Percentiles rank a stretch among this genome's conserved stretches.
Evolutionary conservation across 2,113 vertebrate species (phyloP).

Genomic region (Oncorhynchus clarkii): DNA sequence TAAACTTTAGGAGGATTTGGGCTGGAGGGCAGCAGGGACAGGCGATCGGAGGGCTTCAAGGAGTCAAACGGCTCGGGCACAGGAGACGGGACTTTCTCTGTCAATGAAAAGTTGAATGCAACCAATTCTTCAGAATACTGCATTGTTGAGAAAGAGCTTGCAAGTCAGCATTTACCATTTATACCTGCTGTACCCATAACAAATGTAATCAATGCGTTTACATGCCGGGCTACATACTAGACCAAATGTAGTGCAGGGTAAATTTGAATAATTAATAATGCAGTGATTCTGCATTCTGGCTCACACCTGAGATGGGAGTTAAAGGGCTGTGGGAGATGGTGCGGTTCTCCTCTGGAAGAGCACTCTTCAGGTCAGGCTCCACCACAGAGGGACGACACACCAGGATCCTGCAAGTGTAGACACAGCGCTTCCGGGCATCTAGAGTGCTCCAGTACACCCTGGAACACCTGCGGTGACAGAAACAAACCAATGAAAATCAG

Average conservation of each 20-base stretch:
- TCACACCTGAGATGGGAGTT: conserved; percentile 70
- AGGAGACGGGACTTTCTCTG: conserved; percentile 56
- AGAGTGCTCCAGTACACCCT: conserved; percentile 97
- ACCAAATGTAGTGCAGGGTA: not conserved
- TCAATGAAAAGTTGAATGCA: not conserved
- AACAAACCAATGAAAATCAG: not conserved
- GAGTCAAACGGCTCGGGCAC: conserved; percentile 60
- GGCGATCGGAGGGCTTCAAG: conserved; percentile 59
- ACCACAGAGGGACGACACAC: conserved; percentile 84
- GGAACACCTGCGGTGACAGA: conserved; percentile 81
- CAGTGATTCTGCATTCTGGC: conserved; percentile 1
- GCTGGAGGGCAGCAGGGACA: conserved; percentile 59
- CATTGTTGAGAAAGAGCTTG: too few relatives aligned
- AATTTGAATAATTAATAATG: not conserved
- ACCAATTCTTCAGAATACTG: not conserved
- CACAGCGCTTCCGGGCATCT: conserved; percentile 94
- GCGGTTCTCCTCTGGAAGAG: conserved; percentile 83
- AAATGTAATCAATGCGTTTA: too few relatives aligned
- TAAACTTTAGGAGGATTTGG: conserved; percentile 71
- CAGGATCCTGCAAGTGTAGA: conserved; percentile 96
- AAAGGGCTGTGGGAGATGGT: conserved; percentile 89
- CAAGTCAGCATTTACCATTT: too few relatives aligned
- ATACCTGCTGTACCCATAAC: too few relatives aligned
- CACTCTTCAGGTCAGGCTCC: conserved; percentile 83
- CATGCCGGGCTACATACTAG: not conserved